Conservation (phyloP, 2,113 vertebrate genomes). For the Paralichthys olivaceus region DNA sequence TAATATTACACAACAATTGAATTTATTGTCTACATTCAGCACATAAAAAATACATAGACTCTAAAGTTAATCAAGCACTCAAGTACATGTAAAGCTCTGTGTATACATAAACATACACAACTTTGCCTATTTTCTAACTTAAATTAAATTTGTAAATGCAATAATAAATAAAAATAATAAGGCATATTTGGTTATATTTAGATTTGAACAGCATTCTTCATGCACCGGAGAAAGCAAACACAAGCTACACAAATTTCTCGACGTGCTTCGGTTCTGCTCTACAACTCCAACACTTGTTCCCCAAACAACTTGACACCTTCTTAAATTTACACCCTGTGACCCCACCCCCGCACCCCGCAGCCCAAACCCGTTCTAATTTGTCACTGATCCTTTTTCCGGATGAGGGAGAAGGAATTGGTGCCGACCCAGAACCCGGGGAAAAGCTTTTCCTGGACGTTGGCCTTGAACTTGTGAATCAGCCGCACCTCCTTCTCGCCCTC, state of each 20-base stretch:
- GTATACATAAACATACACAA: constrained; percentile 20
- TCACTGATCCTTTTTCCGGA: constrained; percentile 74
- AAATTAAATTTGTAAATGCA: constrained; percentile 25
- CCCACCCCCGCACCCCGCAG: neutral
- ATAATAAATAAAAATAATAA: constrained; percentile 14
- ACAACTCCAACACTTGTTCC: constrained; percentile 47
- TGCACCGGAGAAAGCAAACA: constrained; percentile 45
- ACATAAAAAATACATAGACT: constrained; percentile 65
- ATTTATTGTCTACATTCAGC: constrained; percentile 62
- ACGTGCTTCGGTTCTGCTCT: constrained; percentile 5
- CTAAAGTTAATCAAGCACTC: constrained; percentile 29
- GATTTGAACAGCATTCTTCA: constrained; percentile 13
- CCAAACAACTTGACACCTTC: constrained; percentile 29
- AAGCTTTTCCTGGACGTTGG: constrained; percentile 67
- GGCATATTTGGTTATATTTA: neutral
- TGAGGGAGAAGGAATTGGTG: constrained; percentile 72
- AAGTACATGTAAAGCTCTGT: constrained; percentile 20
- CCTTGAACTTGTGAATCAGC: constrained; percentile 76
- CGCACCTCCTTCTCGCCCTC: constrained; percentile 70
- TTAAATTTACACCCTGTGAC: constrained; percentile 14
- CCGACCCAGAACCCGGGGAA: constrained; percentile 82
- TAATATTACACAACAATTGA: constrained; percentile 29
- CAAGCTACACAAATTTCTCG: constrained; percentile 12
- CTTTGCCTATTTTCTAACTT: constrained; percentile 6
- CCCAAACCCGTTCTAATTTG: neutral